Conservation (phyloP, 2,797 vertebrate species). For the Psittacula derbiana region DNA sequence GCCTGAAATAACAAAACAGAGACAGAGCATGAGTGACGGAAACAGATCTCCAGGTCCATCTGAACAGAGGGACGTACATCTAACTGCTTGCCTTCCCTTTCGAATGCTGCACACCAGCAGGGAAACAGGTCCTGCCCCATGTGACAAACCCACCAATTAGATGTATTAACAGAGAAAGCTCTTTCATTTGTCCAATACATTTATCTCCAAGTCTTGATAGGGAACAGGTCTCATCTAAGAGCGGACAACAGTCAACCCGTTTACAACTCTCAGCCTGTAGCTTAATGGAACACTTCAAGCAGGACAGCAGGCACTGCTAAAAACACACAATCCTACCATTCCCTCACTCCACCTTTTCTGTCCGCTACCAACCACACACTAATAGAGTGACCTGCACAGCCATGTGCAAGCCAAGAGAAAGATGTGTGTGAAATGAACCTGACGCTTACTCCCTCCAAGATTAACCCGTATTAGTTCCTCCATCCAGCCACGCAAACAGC, state of each 20-base stretch:
- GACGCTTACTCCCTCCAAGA: background rate
- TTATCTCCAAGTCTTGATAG: background rate
- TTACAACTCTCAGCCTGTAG: background rate
- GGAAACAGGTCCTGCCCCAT: background rate
- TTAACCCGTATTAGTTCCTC: background rate
- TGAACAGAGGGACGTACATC: fast-evolving
- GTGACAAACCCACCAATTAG: background rate
- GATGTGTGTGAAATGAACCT: background rate
- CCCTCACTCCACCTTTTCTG: background rate
- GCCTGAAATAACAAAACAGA: conserved; percentile 79
- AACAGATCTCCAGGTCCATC: background rate
- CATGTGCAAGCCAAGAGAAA: background rate
- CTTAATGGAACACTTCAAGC: background rate
- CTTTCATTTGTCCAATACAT: background rate
- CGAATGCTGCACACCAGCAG: background rate
- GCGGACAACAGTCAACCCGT: background rate
- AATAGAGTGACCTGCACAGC: background rate
- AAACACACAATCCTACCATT: background rate
- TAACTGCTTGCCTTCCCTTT: background rate
- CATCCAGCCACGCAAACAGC: background rate
- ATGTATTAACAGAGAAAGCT: background rate
- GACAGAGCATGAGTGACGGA: background rate
- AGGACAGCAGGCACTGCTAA: background rate
- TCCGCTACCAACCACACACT: background rate
- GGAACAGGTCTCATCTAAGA: background rate